Percentiles rank a stretch among this genome's conserved stretches.
These are phyloP conservation scores for Goniozus legneri DNA, from an alignment of 1,140 invertebrate genomes.

Conservation along the genomic window DNA sequence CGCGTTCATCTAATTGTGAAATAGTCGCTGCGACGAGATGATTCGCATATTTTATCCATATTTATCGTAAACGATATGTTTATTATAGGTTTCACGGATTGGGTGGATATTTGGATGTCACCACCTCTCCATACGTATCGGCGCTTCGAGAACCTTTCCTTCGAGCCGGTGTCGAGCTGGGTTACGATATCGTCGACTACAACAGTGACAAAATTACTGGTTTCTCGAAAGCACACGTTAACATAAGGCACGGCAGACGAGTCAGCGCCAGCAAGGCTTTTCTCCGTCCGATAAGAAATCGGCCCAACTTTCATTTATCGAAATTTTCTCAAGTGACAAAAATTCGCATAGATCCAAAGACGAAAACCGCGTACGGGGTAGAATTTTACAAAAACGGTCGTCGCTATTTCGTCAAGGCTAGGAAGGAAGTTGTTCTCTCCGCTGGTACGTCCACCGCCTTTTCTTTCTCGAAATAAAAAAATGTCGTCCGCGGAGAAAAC, in stretches of 20 bases:
- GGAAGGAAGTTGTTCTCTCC: slow-evolving; percentile 59
- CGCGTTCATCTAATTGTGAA: no score
- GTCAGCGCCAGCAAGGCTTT: slow-evolving; percentile 72
- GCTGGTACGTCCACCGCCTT: no score
- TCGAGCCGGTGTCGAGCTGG: slow-evolving; percentile 57
- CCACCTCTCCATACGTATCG: slow-evolving; percentile 61
- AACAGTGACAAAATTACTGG: slow-evolving; percentile 62
- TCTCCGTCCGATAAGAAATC: slow-evolving; percentile 58
- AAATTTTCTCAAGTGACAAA: slow-evolving; percentile 63
- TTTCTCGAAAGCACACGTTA: slow-evolving; percentile 68
- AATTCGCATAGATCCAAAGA: slow-evolving; percentile 63
- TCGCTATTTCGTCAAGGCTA: slow-evolving; percentile 47
- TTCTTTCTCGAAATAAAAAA: no score
- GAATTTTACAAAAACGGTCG: slow-evolving; percentile 61
- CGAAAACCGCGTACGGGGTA: slow-evolving; percentile 63
- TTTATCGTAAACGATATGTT: no score
- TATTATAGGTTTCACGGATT: slow-evolving; percentile 54
- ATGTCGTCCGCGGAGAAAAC: no score
- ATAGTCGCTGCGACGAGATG: no score
- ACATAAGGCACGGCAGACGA: slow-evolving; percentile 63
- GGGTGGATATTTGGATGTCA: slow-evolving; percentile 67
- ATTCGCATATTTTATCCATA: no score
- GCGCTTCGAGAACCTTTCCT: slow-evolving; percentile 59
- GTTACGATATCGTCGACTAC: slow-evolving; percentile 56
- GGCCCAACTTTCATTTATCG: slow-evolving; percentile 69